Conservation (phyloP, 2,797 vertebrate genomes). For the Gobionotothen gibberifrons region DNA sequence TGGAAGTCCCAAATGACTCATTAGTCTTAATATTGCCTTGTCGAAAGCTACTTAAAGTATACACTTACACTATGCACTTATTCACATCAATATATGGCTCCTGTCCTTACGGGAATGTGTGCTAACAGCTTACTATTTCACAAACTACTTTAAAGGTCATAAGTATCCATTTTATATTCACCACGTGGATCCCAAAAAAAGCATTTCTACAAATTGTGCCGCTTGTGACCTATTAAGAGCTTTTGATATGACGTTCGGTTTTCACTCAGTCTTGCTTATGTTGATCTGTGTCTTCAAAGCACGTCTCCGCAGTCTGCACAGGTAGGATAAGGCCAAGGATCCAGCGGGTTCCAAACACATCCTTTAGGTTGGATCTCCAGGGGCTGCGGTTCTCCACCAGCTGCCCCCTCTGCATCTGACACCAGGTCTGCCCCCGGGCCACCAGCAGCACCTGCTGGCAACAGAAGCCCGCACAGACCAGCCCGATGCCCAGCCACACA, state of each 20-base stretch:
- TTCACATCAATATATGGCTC: constrained; percentile 67
- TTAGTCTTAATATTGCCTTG: constrained; percentile 55
- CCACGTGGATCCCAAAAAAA: constrained; percentile 15
- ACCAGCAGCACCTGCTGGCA: constrained; percentile 97
- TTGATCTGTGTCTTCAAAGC: constrained; percentile 70
- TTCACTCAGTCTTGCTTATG: constrained; percentile 80
- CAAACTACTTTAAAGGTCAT: constrained; percentile 42
- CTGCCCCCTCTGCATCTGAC: constrained; percentile 91
- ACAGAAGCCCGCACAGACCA: constrained; percentile 96
- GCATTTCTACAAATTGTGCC: constrained; percentile 31
- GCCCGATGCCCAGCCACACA: constrained; percentile 96
- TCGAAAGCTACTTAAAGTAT: constrained; percentile 50
- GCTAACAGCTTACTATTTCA: constrained; percentile 51
- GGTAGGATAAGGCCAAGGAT: constrained; percentile 92
- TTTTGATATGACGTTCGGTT: neutral
- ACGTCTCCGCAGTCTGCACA: constrained; percentile 88
- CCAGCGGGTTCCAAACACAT: constrained; percentile 97
- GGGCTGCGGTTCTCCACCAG: constrained; percentile 80
- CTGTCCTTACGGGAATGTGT: constrained; percentile 70
- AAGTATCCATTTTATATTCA: constrained; percentile 44
- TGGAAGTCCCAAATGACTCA: constrained; percentile 31
- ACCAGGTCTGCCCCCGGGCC: constrained; percentile 93
- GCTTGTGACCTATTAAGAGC: constrained; percentile 26
- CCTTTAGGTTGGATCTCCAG: constrained; percentile 92
- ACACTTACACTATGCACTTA: constrained; percentile 51